phyloP scores from a whole-genome alignment of 2,113 vertebrate genomes.

The Chamaea fasciata region DNA sequence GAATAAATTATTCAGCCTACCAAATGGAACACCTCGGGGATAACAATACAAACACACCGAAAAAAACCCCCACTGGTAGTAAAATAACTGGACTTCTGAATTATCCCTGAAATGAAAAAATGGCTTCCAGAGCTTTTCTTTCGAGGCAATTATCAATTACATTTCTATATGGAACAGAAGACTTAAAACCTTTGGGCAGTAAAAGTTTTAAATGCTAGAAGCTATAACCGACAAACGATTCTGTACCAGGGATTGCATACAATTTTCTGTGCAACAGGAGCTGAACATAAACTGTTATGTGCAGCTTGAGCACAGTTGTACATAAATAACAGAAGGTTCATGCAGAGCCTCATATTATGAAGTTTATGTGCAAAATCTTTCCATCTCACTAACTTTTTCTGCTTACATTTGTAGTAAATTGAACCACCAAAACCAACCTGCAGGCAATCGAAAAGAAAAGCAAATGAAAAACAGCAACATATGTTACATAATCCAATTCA shows the following conservation, averaged over 20 bases:
- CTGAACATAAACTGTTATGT: neutral
- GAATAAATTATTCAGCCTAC: neutral
- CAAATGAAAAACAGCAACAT: neutral
- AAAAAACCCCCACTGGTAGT: neutral
- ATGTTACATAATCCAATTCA: neutral
- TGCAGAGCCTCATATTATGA: neutral
- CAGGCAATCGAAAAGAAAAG: neutral
- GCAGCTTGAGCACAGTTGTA: neutral
- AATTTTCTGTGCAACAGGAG: conserved; percentile 12
- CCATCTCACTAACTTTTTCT: neutral
- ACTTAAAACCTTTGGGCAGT: neutral
- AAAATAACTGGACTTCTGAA: neutral
- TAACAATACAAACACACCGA: neutral
- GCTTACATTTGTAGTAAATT: neutral
- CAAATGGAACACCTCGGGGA: neutral
- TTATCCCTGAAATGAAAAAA: neutral
- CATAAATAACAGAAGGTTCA: neutral
- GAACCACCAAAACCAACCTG: neutral
- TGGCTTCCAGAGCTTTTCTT: neutral
- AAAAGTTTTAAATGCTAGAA: neutral
- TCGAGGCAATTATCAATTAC: neutral
- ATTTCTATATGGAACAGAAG: neutral
- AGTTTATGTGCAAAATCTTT: neutral
- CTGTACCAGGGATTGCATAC: neutral
- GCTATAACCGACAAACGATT: neutral